Conservation (phyloP, 2,113 vertebrate species). For the Gadus chalcogrammus region DNA sequence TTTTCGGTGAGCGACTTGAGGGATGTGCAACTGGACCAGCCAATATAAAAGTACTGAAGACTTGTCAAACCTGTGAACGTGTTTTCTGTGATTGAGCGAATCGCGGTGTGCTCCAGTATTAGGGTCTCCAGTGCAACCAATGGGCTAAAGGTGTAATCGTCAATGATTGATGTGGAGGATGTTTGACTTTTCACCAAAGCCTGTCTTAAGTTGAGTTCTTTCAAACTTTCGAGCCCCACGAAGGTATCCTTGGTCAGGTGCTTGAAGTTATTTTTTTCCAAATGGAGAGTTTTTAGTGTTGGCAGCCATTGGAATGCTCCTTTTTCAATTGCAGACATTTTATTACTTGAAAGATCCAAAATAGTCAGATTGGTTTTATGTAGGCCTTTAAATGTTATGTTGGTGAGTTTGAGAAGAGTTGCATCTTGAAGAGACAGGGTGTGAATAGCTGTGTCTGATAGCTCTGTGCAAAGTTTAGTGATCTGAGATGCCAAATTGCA, state of each 20-base stretch:
- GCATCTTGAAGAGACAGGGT: constrained; percentile 74
- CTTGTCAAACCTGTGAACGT: constrained; percentile 82
- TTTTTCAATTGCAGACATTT: constrained; percentile 66
- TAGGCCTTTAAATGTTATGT: constrained; percentile 76
- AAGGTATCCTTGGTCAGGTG: constrained; percentile 74
- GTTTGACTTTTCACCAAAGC: constrained; percentile 61
- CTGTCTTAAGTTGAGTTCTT: constrained; percentile 72
- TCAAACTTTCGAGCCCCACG: constrained; percentile 78
- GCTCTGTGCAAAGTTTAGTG: constrained; percentile 74
- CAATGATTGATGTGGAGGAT: constrained; percentile 57
- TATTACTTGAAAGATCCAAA: constrained; percentile 82
- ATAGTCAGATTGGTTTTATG: constrained; percentile 74
- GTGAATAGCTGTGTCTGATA: constrained; percentile 75
- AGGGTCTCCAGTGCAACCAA: constrained; percentile 78
- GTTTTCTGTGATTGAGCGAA: constrained; percentile 65
- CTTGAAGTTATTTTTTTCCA: constrained; percentile 76
- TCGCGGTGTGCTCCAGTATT: constrained; percentile 72
- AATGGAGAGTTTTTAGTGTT: constrained; percentile 71
- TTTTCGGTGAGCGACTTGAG: constrained; percentile 73
- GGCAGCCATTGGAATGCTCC: constrained; percentile 80
- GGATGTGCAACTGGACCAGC: constrained; percentile 64
- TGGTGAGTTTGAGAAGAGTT: constrained; percentile 63
- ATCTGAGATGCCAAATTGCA: constrained; percentile 56
- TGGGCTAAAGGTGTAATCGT: constrained; percentile 82
- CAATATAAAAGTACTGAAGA: constrained; percentile 78